A percentile compares a stretch with the other conserved stretches of the same genome.
These are phyloP conservation scores for Chiroxiphia lanceolata DNA, from an alignment of 2,797 vertebrate species.

Conservation along the genomic window DNA sequence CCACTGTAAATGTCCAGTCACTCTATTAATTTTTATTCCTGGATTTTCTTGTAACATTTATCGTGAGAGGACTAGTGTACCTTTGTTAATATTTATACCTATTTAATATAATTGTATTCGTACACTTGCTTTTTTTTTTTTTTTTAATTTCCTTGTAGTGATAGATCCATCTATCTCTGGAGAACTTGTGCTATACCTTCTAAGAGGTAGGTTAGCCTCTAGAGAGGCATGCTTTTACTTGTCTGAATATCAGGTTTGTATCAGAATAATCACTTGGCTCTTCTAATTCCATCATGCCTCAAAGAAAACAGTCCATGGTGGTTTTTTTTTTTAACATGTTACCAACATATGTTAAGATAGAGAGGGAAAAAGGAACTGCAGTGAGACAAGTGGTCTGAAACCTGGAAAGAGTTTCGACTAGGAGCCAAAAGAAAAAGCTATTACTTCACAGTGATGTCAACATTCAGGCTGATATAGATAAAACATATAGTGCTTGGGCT, in stretches of 20 bases:
- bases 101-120: background rate
- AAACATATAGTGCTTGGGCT: background rate
- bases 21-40: background rate
- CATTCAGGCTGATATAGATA: background rate
- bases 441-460: background rate
- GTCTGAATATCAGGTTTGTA: background rate
- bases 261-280: background rate
- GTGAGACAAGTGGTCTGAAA: background rate
- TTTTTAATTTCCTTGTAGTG: background rate
- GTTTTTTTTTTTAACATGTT: background rate
- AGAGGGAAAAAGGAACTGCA: background rate
- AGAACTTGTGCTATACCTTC: background rate
- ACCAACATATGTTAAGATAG: background rate
- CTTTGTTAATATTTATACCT: background rate
- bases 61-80: background rate
- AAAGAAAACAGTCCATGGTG: background rate
- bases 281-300: background rate
- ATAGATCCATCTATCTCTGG: background rate
- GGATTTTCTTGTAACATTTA: background rate
- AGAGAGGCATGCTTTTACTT: background rate
- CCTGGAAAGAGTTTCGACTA: background rate
- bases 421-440: background rate
- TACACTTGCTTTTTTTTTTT: accelerated
- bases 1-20: background rate
- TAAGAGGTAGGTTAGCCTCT: background rate